Evolutionary conservation across 2,888 invertebrate species (phyloP), one percentile per base, ranked within the genome.

Genomic region (Suillia variegata): DNA sequence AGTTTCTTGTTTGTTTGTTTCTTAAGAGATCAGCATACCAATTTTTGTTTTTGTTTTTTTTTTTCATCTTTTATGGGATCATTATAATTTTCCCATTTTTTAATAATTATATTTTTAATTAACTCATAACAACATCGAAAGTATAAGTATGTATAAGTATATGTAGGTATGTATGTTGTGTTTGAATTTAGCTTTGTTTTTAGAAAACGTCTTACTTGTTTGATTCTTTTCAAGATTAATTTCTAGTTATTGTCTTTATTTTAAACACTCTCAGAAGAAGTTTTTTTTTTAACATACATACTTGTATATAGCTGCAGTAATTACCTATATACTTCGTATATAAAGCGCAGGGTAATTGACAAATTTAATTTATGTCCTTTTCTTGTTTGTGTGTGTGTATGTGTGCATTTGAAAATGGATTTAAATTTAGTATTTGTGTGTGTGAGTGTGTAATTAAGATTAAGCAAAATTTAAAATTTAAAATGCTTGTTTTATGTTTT

Each of bases 161-260:
- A n/a, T n/a, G n/a, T n/a, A n/a, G n/a, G n/a, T n/a, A n/a, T n/a
- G n/a, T n/a, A n/a, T n/a, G n/a, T n/a, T 20, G 45, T 45, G 38
- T 38, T 8, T 38, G 38, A 26, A 26, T 38, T 38, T 38, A 38
- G 38, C 13, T n/a, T 38, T 5, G 6, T 38, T 45, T 45, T 18
- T 8, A 45, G 18, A 45, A n/a, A n/a, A n/a, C n/a, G n/a, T n/a
- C 45, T 3, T 45, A 18, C 5, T 38, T n/a, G 6, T 13, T 45
- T 68, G 64, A 65, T 66, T 67, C 66, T 66, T 67, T 70, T 73
- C 67, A 62, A 58, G 49, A 42, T 59, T 62, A 64, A 47, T 52
- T 54, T 15, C 76, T 75, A 75, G 64, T 75, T 75, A 73, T 76
- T 76, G 73, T 75, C 72, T 64, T 70, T 67, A 59, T 2, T 45